Percentiles rank a stretch among this genome's conserved stretches.
phyloP scores from a whole-genome alignment of 2,888 invertebrate genomes.

The Pycnomerus fuliginosus region DNA sequence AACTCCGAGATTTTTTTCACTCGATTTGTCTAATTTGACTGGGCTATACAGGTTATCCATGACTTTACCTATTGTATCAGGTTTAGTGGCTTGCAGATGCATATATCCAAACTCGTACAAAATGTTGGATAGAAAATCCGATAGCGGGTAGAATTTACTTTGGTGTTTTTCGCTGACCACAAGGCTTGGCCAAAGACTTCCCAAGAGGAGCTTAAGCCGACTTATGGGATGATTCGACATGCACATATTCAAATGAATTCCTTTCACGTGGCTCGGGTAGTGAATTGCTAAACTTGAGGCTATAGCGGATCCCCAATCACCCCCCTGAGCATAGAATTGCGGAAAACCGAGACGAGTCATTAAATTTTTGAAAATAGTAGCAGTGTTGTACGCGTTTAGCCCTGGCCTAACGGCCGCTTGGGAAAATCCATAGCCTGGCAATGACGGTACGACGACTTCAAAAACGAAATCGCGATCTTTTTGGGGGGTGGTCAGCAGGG shows the following conservation, averaged over 20 bases:
- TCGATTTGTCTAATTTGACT: too few relatives aligned
- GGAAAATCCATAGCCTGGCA: constrained; percentile 41
- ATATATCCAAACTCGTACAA: constrained; percentile 63
- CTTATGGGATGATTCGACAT: constrained; percentile 39
- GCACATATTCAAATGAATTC: constrained; percentile 65
- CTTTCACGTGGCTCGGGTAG: constrained; percentile 58
- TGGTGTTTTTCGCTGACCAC: constrained; percentile 55
- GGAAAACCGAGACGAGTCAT: constrained; percentile 67
- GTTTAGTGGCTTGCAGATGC: constrained; percentile 85
- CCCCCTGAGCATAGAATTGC: constrained; percentile 71
- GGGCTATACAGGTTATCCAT: too few relatives aligned
- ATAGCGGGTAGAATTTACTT: constrained; percentile 58
- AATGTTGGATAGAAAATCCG: constrained; percentile 45
- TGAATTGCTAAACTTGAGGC: constrained; percentile 61
- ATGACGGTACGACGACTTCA: constrained; percentile 29
- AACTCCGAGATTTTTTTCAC: too few relatives aligned
- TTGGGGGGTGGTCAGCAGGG: constrained; percentile 20
- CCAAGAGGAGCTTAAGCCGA: constrained; percentile 15
- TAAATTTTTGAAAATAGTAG: constrained; percentile 62
- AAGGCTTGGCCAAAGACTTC: constrained; percentile 25
- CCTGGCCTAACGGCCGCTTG: constrained; percentile 62
- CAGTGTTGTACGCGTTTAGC: constrained; percentile 57
- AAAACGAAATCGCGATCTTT: constrained; percentile 18
- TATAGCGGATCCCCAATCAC: constrained; percentile 78
- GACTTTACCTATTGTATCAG: constrained; percentile 88